Percentiles rank a stretch among this genome's conserved stretches.
Evolutionary conservation across 2,113 vertebrate genomes (phyloP).

Genomic region (Dromiciops gliroides): DNA sequence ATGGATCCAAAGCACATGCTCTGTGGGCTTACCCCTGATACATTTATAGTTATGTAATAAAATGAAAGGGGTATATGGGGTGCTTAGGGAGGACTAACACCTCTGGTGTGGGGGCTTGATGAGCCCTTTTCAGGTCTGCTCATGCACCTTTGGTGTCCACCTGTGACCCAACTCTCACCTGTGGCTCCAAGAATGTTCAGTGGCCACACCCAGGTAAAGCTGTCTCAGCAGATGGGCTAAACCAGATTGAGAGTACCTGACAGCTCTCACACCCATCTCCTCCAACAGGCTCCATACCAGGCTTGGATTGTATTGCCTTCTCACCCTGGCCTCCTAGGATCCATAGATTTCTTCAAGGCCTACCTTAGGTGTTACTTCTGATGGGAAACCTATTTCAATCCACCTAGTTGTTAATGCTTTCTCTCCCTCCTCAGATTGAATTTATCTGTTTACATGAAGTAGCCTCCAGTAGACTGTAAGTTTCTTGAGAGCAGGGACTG

Average conservation of each 20-base stretch:
- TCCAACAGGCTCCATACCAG: too few species aligned
- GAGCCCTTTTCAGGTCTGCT: background rate
- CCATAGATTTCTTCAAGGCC: too few species aligned
- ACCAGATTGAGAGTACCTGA: too few species aligned
- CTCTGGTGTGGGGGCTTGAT: background rate
- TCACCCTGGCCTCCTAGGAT: too few species aligned
- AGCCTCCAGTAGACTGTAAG: background rate
- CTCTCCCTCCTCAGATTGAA: background rate
- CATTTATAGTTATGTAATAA: background rate
- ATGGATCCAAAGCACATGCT: background rate
- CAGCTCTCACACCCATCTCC: too few species aligned
- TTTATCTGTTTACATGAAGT: background rate
- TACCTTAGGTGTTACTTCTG: too few species aligned
- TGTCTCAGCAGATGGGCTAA: background rate
- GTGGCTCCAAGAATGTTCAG: background rate
- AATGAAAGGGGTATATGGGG: background rate
- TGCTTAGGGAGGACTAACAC: background rate
- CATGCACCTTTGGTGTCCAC: background rate
- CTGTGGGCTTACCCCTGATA: background rate
- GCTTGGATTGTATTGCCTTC: too few species aligned
- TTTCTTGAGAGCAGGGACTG: background rate
- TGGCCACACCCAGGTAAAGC: background rate
- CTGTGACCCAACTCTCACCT: background rate
- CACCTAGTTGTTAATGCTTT: background rate
- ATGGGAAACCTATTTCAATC: background rate